Evolutionary conservation across 2,113 vertebrate genomes (phyloP), one percentile per base, ranked within the genome.

Genomic region (Morone saxatilis): DNA sequence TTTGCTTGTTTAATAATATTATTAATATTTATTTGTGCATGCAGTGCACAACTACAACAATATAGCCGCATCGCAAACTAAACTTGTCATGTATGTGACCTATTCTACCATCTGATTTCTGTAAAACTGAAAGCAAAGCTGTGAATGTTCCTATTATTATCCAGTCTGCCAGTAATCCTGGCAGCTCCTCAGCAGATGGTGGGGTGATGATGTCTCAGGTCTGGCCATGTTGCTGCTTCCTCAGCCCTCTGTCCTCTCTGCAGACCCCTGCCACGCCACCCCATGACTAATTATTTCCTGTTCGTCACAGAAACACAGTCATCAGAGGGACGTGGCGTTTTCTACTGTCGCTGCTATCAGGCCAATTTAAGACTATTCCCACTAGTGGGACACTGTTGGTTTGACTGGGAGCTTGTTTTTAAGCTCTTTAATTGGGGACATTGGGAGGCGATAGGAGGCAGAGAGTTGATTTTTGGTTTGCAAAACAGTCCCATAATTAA

Each of bases 231-330:
- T 84, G 78, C 79, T 66, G 77, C 85, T 87, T 89, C 84, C 79
- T 86, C 53, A n/a, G 72, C 89, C 85, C 90, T 85, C 85, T 75
- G 87, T 85, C 80, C 82, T 90, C 76, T 87, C 77, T 53, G 67
- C 81, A 88, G 86, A 89, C 88, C 92, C 92, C 91, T 54, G 65
- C 86, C 36, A 92, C 11, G 78, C 72, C 57, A 7, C 19, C 59
- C 76, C 65, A 45, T 95, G 94, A 95, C 92, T 94, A 94, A 94
- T 93, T 76, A 89, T 92, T 94, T 94, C 91, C 91, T 91, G 84
- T 85, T 92, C 51, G 75, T 88, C 88, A 92, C 56, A 85, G 89
- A 91, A 87, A 83, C 85, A 81, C 59, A 90, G 89, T 80, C 78
- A 84, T 91, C 86, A 91, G 60, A 73, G 78, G 76, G 75, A 71